These are phyloP conservation scores for Hydrozoanthus gracilis DNA, from an alignment of 92 coral and sea anemone species.

Conservation along the genomic window DNA sequence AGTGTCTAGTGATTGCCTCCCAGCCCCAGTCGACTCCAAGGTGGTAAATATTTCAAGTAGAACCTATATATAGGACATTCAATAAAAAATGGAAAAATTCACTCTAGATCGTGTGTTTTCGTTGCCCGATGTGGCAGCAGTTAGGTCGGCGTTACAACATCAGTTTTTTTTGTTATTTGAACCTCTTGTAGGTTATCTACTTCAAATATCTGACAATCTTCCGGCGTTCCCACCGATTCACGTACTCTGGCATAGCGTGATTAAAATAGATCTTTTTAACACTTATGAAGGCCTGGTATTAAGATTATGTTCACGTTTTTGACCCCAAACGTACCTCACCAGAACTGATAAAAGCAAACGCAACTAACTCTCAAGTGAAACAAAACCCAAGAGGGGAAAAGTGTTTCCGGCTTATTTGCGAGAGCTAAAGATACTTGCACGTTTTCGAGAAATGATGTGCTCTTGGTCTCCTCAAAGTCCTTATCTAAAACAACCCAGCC, in stretches of 20 bases:
- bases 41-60: too few species aligned
- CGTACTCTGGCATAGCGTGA: conserved; percentile 23
- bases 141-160: background rate
- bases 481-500: background rate
- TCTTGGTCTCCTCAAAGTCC: background rate
- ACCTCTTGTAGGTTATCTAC: background rate
- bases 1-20: too few species aligned
- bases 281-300: background rate
- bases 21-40: too few species aligned
- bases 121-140: background rate
- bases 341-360: conserved; percentile 25
- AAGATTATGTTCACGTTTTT: background rate
- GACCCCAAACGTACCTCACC: conserved; percentile 28
- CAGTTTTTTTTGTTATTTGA: background rate
- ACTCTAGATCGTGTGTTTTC: too few species aligned
- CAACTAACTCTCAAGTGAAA: conserved; percentile 33
- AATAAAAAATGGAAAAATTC: too few species aligned
- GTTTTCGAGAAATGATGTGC: conserved; percentile 35
- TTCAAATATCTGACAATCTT: background rate
- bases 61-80: too few species aligned
- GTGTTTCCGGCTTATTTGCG: conserved; percentile 44
- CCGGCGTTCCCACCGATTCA: background rate
- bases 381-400: conserved; percentile 25
- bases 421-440: conserved; percentile 36
- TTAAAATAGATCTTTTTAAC: conserved; percentile 17